Conservation (phyloP, 1,140 invertebrate genomes). For the Notospermus geniculatus region DNA sequence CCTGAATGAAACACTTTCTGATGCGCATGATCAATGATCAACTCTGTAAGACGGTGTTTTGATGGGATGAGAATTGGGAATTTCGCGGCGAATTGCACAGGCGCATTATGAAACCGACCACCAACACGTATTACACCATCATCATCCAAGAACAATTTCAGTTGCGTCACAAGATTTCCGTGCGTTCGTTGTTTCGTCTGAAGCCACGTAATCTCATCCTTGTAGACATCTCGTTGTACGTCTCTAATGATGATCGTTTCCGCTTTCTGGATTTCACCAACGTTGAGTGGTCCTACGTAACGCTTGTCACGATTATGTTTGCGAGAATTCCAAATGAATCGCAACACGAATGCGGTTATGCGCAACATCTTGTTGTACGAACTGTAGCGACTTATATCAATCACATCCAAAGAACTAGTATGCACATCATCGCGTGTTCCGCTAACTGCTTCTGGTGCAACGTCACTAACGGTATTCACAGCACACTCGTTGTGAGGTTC, state of each 20-base stretch:
- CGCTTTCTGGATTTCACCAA: not conserved
- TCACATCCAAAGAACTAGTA: too few relatives aligned
- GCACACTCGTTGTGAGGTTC: too few relatives aligned
- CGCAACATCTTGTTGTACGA: too few relatives aligned
- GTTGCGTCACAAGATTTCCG: too few relatives aligned
- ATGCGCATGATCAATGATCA: too few relatives aligned
- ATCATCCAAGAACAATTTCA: conserved; percentile 13
- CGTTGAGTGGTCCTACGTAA: not conserved
- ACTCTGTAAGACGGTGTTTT: too few relatives aligned
- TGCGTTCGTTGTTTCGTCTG: not conserved
- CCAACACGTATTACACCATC: conserved; percentile 10
- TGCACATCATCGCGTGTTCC: not conserved
- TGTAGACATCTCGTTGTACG: not conserved
- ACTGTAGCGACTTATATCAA: too few relatives aligned
- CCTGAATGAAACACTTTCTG: too few relatives aligned
- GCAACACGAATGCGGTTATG: too few relatives aligned
- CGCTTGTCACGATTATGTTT: too few relatives aligned
- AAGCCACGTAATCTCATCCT: not conserved
- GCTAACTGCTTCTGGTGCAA: not conserved
- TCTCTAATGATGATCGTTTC: not conserved
- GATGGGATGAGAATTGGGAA: conserved; percentile 19
- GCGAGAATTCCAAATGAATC: too few relatives aligned
- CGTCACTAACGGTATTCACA: too few relatives aligned
- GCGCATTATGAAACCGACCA: conserved; percentile 16
- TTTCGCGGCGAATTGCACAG: conserved; percentile 9